Evolutionary conservation across 1,140 invertebrate genomes (phyloP).

Genomic region (Zophobas morio): DNA sequence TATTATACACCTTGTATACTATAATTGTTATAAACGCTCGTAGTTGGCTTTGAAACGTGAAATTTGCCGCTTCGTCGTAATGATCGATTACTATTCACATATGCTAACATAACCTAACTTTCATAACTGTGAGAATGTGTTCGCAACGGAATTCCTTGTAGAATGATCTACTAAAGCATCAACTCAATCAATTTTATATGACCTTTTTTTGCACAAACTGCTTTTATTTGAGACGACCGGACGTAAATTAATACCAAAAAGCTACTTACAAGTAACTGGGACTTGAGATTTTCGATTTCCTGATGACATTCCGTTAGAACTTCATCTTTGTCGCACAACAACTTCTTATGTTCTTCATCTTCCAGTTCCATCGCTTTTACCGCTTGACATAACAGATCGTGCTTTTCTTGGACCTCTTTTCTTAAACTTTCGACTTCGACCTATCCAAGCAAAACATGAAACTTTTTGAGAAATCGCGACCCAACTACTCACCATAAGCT

Average conservation of each 20-base stretch:
- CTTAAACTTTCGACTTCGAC: slow-evolving; percentile 84
- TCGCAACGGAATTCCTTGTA: too few relatives aligned
- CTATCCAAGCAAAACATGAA: slow-evolving; percentile 66
- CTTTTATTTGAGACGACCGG: neutral
- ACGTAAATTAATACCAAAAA: neutral
- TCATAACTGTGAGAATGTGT: too few relatives aligned
- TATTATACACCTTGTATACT: too few relatives aligned
- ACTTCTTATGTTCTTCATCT: slow-evolving; percentile 66
- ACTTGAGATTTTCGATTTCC: slow-evolving; percentile 64
- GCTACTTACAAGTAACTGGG: slow-evolving; percentile 56
- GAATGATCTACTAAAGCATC: too few relatives aligned
- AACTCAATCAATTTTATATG: too few relatives aligned
- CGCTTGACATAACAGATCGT: slow-evolving; percentile 86
- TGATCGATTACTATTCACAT: too few relatives aligned
- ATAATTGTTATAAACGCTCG: too few relatives aligned
- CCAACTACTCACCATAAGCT: slow-evolving; percentile 77
- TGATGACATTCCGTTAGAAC: slow-evolving; percentile 62
- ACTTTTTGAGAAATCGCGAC: neutral
- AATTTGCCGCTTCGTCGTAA: too few relatives aligned
- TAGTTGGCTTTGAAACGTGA: too few relatives aligned
- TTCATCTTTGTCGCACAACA: slow-evolving; percentile 59
- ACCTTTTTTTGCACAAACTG: too few relatives aligned
- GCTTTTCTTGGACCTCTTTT: slow-evolving; percentile 85
- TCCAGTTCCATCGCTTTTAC: slow-evolving; percentile 81
- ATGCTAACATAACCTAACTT: too few relatives aligned